Evolutionary conservation across 1,140 invertebrate species (phyloP), one percentile per base, ranked within the genome.

Genomic region (Elymnias hypermnestra): DNA sequence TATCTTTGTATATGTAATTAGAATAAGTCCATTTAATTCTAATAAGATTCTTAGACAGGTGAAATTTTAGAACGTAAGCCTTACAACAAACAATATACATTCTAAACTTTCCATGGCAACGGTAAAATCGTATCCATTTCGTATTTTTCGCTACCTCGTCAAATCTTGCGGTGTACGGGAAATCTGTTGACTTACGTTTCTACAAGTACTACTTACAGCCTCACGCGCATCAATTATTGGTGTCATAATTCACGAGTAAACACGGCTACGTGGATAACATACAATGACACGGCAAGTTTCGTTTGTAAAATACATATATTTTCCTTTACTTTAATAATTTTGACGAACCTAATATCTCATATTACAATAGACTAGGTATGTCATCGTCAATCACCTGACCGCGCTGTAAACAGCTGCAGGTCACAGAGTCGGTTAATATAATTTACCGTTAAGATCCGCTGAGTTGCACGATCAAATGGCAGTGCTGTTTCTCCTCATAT

Each of bases 381-480:
- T 49, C 39, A 43, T 31, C 42, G 55, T 48, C 52, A 62, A 47
- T 76, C 79, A 83, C 70, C 74, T 83, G 74, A 78, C 64, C 63
- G 50, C 57, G 63, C 49, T 48, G 72, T 82, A 79, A 81, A 83
- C 74, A 81, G 53, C 58, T 53, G 59, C 57, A 60, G 66, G 59
- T 72, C 63, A 68, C 48, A 63, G 48, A 63, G 69, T 71, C 67
- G 71, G 55, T 59, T 69, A 61, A 39, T 41, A 50, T 69, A 62
- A 72, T 72, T 83, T 83, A 84, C 81, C 79, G 79, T 84, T 84
- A 82, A 63, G 73, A 74, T 78, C 76, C 71, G 68, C 60, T 60
- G 63, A 57, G 57, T 52, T 53, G 64, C 62, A 62, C 58, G 56
- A 54, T 76, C 65, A 77, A 61, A 55, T 55, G 52, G 45, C 60